Conservation (phyloP, 2,113 vertebrate species). For the Ivindomyrus marchei region DNA sequence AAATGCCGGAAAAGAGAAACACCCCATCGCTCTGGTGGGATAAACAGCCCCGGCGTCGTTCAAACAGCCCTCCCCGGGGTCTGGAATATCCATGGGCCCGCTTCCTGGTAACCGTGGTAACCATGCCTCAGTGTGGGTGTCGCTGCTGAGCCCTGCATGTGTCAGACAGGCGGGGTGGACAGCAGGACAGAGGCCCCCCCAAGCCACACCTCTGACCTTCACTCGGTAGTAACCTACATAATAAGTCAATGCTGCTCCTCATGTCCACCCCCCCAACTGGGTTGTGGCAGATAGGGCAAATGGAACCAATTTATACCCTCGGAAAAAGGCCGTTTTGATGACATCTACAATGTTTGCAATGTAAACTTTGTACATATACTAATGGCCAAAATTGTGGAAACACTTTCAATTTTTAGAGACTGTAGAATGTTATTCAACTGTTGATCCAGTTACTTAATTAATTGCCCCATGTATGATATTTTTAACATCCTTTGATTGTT, state of each 20-base stretch:
- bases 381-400: slow-evolving; percentile 18
- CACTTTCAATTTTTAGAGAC: no score
- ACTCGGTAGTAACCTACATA: slow-evolving; percentile 19
- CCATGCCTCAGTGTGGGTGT: not conserved
- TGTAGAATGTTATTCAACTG: no score
- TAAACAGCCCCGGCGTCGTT: not conserved
- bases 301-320: slow-evolving; percentile 52
- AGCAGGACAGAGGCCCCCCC: not conserved
- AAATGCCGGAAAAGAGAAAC: slow-evolving; percentile 11
- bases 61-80: not conserved
- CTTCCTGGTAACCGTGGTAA: not conserved
- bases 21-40: not conserved
- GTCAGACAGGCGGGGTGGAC: not conserved
- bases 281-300: slow-evolving; percentile 19
- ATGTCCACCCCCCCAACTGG: not conserved
- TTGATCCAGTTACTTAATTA: no score
- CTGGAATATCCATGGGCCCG: not conserved
- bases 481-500: no score
- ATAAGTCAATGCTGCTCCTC: slow-evolving; percentile 20
- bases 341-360: slow-evolving; percentile 51
- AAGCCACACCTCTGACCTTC: slow-evolving; percentile 26
- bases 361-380: slow-evolving; percentile 23
- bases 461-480: no score
- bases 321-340: slow-evolving; percentile 36
- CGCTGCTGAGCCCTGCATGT: not conserved